These are phyloP conservation scores for Dermolepida albohirtum DNA, from an alignment of 2,888 invertebrate genomes.

Conservation along the genomic window DNA sequence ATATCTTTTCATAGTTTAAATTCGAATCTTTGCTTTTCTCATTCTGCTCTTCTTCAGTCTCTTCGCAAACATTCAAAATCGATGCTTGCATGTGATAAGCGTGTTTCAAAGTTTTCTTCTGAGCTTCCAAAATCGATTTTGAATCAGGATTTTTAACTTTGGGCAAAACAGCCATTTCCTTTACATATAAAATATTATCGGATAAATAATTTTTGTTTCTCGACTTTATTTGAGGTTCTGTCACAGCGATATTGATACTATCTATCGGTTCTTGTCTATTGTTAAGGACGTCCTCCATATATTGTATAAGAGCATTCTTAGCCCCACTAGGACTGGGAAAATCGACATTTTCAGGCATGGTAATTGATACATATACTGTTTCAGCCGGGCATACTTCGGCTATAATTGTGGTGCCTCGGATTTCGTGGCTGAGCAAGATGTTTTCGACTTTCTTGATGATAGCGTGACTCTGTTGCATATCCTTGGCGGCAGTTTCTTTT, in stretches of 20 bases:
- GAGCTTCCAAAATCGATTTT: slow-evolving; percentile 48
- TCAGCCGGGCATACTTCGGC: slow-evolving; percentile 51
- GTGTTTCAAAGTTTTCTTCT: slow-evolving; percentile 53
- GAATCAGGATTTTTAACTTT: slow-evolving; percentile 46
- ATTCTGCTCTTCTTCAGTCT: slow-evolving; percentile 46
- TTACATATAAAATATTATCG: slow-evolving; percentile 45
- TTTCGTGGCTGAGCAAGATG: slow-evolving; percentile 54
- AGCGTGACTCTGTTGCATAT: slow-evolving; percentile 45
- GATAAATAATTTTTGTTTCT: slow-evolving; percentile 41
- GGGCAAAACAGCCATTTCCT: slow-evolving; percentile 45
- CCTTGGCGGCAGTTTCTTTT: slow-evolving; percentile 48
- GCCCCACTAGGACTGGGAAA: slow-evolving; percentile 45
- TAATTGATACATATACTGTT: slow-evolving; percentile 51
- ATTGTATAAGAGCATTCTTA: slow-evolving; percentile 44
- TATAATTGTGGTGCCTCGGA: slow-evolving; percentile 55
- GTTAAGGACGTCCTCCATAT: slow-evolving; percentile 55
- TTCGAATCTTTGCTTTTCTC: slow-evolving; percentile 39
- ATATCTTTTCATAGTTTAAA: slow-evolving; percentile 41
- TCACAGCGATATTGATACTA: slow-evolving; percentile 48
- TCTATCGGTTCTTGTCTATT: slow-evolving; percentile 46
- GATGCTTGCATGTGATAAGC: slow-evolving; percentile 56
- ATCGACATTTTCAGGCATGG: slow-evolving; percentile 45
- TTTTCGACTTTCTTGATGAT: slow-evolving; percentile 53
- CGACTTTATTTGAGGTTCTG: slow-evolving; percentile 43
- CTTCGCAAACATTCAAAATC: slow-evolving; percentile 54